These are phyloP conservation scores for Erynnis tages DNA, from an alignment of 2,888 invertebrate genomes.

Conservation along the genomic window DNA sequence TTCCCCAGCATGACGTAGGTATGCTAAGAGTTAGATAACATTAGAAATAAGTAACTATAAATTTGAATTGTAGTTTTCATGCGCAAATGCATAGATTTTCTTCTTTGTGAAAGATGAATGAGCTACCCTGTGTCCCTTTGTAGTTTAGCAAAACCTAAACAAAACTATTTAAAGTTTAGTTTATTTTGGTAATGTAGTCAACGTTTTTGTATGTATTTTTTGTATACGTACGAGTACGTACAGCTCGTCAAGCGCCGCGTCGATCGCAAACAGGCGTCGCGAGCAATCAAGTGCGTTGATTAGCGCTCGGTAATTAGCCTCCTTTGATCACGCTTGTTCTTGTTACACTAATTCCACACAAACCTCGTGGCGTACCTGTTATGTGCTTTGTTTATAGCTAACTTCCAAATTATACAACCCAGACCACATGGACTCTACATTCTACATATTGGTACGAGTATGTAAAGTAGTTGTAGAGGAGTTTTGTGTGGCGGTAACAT, in stretches of 20 bases:
- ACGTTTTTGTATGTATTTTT: no score
- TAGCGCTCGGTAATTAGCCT: conserved; percentile 67
- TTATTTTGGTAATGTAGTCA: no score
- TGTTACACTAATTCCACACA: conserved; percentile 56
- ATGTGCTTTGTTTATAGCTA: conserved; percentile 9
- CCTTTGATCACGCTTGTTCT: conserved; percentile 74
- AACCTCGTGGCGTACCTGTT: conserved; percentile 40
- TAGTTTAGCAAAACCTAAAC: no score
- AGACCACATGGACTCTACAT: neutral
- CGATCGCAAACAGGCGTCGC: conserved; percentile 55
- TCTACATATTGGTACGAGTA: neutral
- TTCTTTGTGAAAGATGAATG: no score
- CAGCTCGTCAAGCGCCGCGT: conserved; percentile 44
- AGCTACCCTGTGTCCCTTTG: no score
- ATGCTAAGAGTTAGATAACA: no score
- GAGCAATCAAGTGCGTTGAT: conserved; percentile 72
- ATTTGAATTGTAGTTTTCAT: no score
- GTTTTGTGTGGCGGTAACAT: neutral
- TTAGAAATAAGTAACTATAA: no score
- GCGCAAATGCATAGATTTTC: no score
- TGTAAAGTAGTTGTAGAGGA: no score
- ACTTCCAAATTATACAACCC: neutral
- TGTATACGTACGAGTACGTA: conserved; percentile 22
- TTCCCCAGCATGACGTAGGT: no score
- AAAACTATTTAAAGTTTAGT: no score